Conservation (phyloP, 2,113 vertebrate genomes). For the Callospermophilus lateralis region DNA sequence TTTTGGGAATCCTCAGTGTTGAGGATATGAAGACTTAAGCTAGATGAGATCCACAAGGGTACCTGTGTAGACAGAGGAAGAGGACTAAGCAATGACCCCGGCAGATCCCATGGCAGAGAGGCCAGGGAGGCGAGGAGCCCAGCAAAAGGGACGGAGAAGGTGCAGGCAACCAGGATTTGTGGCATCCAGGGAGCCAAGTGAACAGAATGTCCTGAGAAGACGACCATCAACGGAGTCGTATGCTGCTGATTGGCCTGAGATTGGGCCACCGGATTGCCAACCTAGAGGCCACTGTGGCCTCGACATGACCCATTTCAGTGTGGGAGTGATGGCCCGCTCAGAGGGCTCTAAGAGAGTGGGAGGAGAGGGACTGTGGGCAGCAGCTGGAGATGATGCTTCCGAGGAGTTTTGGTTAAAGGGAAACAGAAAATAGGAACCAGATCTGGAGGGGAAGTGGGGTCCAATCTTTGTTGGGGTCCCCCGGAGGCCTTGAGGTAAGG, state of each 20-base stretch:
- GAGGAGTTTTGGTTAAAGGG: not conserved
- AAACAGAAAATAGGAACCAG: not conserved
- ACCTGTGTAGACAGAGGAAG: not conserved
- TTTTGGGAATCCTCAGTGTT: not conserved
- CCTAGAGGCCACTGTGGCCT: no score
- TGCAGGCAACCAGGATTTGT: not conserved
- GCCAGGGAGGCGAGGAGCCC: not conserved
- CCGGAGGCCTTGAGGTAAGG: not conserved
- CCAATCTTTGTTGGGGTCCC: not conserved
- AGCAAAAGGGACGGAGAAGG: not conserved
- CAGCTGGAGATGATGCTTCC: not conserved
- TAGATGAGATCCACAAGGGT: not conserved
- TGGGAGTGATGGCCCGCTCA: no score
- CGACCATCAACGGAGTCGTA: not conserved
- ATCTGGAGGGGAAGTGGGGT: not conserved
- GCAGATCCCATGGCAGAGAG: not conserved
- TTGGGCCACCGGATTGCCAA: not conserved
- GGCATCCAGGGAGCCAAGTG: not conserved
- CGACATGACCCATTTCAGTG: no score
- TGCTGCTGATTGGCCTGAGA: not conserved
- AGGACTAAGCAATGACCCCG: not conserved
- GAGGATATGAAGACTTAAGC: not conserved
- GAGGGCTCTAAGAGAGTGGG: no score
- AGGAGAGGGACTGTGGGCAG: not conserved
- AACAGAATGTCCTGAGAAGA: not conserved